Base-by-base conservation (phyloP, 2,113 vertebrate species). In the Arizona elegans region DNA sequence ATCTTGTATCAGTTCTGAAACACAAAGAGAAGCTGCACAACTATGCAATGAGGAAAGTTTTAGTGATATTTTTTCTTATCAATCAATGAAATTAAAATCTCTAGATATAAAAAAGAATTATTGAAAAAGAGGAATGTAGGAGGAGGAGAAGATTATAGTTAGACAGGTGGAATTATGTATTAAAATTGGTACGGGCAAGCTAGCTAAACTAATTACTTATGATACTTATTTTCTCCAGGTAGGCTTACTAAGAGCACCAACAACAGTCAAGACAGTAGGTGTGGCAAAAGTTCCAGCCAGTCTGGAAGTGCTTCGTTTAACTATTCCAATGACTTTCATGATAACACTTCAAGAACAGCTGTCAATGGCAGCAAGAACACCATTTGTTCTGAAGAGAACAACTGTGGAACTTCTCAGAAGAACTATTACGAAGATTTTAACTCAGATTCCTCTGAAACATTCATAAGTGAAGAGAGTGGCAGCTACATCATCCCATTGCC, bases 401-500 rank as follows among this genome's bases (percentile, higher is more conserved):
- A n/a, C n/a, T 90, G 89, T 65, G 85, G 93, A 62, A 88, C 26
- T 26, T 92, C 87, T 70, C 91, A 58, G 0, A 15, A 70, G 0
- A 93, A 94, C 52, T 93, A 92, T 91, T 95, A 95, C 0, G 92
- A 97, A 92, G 96, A 95, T 86, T 97, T 96, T 87, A 11, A 94
- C 59, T 96, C 96, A 13, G 95, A 55, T 1, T 91, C n/a, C 47
- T 94, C 90, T 6, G 94, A 92, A 92, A 56, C 1, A 12, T 21
- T 56, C 19, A 26, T 12, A 9, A 59, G 43, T 0, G 5, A 23
- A 10, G 75, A 23, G 5, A 3, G 59, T 24, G 90, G 43, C 1
- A 93, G 89, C 87, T 81, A 0, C 92, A 89, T 1, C 24, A 89
- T 38, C 87, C 0, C 0, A 26, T 29, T 86, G 21, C 33, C 1